Conservation (phyloP, 2,797 vertebrate genomes). For the Catharus ustulatus region DNA sequence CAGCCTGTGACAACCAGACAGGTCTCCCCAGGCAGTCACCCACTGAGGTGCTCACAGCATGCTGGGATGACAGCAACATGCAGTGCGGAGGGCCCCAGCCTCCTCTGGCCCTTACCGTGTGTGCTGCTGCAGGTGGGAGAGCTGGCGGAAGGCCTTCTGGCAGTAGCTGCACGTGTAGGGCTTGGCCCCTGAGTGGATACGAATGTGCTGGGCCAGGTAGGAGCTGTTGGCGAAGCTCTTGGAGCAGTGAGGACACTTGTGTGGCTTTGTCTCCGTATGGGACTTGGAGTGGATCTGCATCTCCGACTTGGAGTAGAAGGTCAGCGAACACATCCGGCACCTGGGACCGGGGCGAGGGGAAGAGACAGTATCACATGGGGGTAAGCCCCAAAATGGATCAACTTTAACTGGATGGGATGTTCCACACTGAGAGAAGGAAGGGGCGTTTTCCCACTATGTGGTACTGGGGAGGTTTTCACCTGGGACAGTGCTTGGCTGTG, state of each 20-base stretch:
- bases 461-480: not conserved
- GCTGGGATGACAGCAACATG: constrained; percentile 64
- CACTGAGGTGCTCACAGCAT: constrained; percentile 25
- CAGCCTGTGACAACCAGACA: not conserved
- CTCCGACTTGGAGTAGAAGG: constrained; percentile 99
- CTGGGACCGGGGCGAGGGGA: constrained; percentile 79
- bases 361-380: constrained; percentile 42
- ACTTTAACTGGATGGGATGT: not conserved
- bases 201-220: constrained; percentile 97
- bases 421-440: not conserved
- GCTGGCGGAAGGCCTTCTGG: constrained; percentile 97
- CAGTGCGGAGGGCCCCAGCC: constrained; percentile 73
- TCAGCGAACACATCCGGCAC: constrained; percentile 99
- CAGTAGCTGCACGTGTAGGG: constrained; percentile 97
- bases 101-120: constrained; percentile 82
- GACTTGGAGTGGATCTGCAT: constrained; percentile 99
- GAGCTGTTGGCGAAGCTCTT: constrained; percentile 99
- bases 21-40: not conserved
- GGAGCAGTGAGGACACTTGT: constrained; percentile 98
- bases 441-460: not conserved
- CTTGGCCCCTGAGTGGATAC: constrained; percentile 98
- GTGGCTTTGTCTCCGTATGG: constrained; percentile 98
- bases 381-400: not conserved
- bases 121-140: constrained; percentile 99
- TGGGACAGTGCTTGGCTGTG: not conserved